Conservation (phyloP, 1,140 invertebrate species). For the Cyrtorhinus lividipennis region DNA sequence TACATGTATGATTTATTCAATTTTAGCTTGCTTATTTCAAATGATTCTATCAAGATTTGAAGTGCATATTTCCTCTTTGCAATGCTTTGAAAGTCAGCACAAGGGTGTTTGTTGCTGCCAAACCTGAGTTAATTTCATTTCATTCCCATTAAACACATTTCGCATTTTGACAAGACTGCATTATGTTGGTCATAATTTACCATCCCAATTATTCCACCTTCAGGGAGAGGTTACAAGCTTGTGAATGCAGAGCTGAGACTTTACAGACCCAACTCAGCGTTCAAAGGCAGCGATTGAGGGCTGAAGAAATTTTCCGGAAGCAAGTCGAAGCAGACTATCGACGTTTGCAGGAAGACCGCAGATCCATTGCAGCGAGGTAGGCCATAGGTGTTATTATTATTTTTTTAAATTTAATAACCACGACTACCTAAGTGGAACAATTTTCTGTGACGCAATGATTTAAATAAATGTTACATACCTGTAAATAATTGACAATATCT, state of each 20-base stretch:
- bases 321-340: slow-evolving; percentile 29
- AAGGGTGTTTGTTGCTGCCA: too few species aligned
- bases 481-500: not conserved
- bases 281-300: slow-evolving; percentile 27
- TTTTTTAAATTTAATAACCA: slow-evolving; percentile 3
- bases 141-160: too few species aligned
- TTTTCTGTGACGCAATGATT: not conserved
- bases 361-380: slow-evolving; percentile 27
- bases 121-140: too few species aligned
- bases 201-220: not conserved
- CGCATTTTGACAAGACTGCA: too few species aligned
- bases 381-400: too few species aligned
- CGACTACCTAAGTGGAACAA: not conserved
- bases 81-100: too few species aligned
- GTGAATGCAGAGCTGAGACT: slow-evolving; percentile 28
- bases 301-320: slow-evolving; percentile 29
- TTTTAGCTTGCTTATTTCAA: too few species aligned
- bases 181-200: not conserved
- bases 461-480: not conserved
- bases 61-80: too few species aligned
- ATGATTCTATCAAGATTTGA: too few species aligned
- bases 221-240: slow-evolving; percentile 28
- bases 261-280: slow-evolving; percentile 28
- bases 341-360: slow-evolving; percentile 28
- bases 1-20: too few species aligned